Evolutionary conservation across 2,797 vertebrate species (phyloP).

Genomic region (Pangasius krempfi): DNA sequence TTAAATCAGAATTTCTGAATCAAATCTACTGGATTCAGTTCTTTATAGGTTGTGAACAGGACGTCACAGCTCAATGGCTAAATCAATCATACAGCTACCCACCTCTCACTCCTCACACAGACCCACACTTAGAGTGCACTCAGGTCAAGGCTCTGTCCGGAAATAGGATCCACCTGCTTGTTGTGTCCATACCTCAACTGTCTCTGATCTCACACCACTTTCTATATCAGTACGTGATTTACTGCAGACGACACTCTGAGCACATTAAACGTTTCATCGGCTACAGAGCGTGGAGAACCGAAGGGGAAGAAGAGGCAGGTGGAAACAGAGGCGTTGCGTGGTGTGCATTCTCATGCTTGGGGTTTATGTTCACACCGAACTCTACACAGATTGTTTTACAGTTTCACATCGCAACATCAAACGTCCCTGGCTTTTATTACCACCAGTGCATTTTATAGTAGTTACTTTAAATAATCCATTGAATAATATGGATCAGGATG

Average conservation of each 20-base stretch:
- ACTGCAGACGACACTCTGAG: conserved; percentile 42
- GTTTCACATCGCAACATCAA: conserved; percentile 15
- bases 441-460: background rate
- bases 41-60: background rate
- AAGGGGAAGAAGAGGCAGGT: conserved; percentile 6
- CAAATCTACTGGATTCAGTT: conserved; percentile 20
- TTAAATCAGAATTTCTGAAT: background rate
- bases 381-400: background rate
- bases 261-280: conserved; percentile 40
- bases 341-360: background rate
- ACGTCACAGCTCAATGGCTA: conserved; percentile 11
- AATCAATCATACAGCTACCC: background rate
- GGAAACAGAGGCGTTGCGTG: background rate
- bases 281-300: conserved; percentile 42
- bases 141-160: conserved; percentile 72
- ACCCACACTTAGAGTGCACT: conserved; percentile 48
- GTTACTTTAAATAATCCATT: conserved; percentile 7
- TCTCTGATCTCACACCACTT: conserved; percentile 66
- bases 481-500: background rate
- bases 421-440: background rate
- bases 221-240: conserved; percentile 67
- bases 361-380: conserved; percentile 25
- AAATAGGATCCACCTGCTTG: conserved; percentile 75
- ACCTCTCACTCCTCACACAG: conserved; percentile 31
- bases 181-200: conserved; percentile 64